Conservation (phyloP, 2,888 invertebrate species). For the Sepiola atlantica region DNA sequence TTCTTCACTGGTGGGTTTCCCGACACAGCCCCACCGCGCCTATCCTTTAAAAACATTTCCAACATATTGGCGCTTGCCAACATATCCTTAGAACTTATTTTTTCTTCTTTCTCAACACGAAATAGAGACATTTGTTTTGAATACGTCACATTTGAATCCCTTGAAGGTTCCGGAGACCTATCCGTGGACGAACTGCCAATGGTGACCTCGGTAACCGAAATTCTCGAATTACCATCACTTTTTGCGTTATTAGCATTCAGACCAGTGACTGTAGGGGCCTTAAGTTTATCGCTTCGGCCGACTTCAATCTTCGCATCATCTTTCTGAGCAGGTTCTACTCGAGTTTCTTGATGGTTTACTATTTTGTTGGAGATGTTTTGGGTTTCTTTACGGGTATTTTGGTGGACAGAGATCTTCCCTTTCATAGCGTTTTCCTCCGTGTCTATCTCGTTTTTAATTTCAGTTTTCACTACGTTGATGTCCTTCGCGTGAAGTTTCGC, state of each 20-base stretch:
- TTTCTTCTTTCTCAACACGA: neutral
- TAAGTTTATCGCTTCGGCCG: neutral
- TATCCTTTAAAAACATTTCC: neutral
- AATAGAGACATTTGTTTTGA: neutral
- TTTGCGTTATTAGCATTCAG: neutral
- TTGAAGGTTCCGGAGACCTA: neutral
- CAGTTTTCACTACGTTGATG: neutral
- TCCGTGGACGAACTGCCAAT: neutral
- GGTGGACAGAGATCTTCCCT: no score
- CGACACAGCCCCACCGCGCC: neutral
- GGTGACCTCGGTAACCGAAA: neutral
- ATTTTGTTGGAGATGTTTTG: neutral
- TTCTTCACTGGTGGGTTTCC: neutral
- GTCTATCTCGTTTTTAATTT: neutral
- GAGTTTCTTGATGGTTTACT: neutral
- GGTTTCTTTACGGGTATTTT: neutral
- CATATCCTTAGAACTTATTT: constrained; percentile 3
- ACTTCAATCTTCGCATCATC: neutral
- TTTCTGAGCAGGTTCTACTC: neutral
- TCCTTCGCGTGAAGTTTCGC: neutral
- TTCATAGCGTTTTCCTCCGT: neutral
- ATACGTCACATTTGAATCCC: neutral
- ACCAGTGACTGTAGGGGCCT: neutral
- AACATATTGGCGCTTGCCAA: neutral
- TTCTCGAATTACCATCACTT: neutral